These are phyloP conservation scores for Strix aluco DNA, from an alignment of 2,113 vertebrate genomes.

Conservation along the genomic window DNA sequence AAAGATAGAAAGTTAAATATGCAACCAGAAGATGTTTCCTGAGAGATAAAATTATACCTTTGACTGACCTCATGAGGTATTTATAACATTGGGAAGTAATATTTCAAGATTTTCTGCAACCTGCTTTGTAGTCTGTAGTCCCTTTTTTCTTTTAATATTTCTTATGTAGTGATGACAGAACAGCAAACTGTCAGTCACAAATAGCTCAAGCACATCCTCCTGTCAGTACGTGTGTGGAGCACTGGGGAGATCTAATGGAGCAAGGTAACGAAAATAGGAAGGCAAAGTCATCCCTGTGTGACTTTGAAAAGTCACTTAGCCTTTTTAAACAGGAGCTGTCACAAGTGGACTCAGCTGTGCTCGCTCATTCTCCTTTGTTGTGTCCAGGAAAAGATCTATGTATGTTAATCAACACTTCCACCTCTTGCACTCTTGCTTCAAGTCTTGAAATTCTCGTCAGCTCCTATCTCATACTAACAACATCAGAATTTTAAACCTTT, in stretches of 20 bases:
- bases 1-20: background rate
- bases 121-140: background rate
- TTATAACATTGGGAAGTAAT: background rate
- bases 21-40: background rate
- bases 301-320: constrained; percentile 41
- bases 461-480: background rate
- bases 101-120: background rate
- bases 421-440: background rate
- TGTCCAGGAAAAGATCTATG: background rate
- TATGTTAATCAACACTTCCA: background rate
- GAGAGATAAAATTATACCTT: background rate
- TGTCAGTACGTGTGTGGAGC: background rate
- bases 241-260: constrained; percentile 26
- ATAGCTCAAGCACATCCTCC: background rate
- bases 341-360: background rate
- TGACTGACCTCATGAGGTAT: background rate
- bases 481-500: background rate
- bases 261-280: background rate
- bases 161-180: background rate
- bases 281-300: background rate
- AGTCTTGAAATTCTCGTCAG: background rate
- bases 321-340: background rate
- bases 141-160: constrained; percentile 10
- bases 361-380: background rate
- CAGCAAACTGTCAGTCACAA: constrained; percentile 4